phyloP scores from a whole-genome alignment of 2,888 invertebrate genomes.

The Mesorhabditis sp. region DNA sequence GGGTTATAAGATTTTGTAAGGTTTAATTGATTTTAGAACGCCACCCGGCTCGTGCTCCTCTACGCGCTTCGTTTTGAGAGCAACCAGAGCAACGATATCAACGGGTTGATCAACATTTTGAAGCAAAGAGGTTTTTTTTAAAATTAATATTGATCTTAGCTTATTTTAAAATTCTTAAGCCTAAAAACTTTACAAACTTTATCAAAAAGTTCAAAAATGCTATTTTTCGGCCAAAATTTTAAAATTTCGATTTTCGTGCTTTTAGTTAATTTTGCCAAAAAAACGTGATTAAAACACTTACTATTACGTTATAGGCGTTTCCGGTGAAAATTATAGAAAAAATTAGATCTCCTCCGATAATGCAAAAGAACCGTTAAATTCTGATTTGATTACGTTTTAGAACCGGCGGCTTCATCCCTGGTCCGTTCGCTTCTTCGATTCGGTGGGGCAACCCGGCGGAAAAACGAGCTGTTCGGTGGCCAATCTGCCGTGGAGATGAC shows the following conservation, averaged over 20 bases:
- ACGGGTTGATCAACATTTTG: constrained; percentile 72
- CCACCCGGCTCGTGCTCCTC: constrained; percentile 80
- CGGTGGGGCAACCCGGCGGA: constrained; percentile 77
- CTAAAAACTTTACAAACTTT: too few relatives aligned
- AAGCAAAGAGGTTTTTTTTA: constrained; percentile 57
- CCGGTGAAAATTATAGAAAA: too few relatives aligned
- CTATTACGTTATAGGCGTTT: too few relatives aligned
- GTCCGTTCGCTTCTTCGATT: constrained; percentile 41
- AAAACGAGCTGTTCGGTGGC: constrained; percentile 77
- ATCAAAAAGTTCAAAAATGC: too few relatives aligned
- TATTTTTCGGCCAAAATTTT: too few relatives aligned
- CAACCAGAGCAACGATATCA: constrained; percentile 80
- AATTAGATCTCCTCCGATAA: too few relatives aligned
- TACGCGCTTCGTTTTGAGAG: constrained; percentile 91
- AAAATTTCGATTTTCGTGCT: too few relatives aligned
- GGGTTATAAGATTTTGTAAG: neutral
- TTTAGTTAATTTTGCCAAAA: too few relatives aligned
- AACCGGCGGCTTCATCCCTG: constrained; percentile 14
- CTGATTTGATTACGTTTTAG: neutral
- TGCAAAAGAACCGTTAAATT: too few relatives aligned
- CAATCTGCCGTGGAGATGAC: constrained; percentile 84
- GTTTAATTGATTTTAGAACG: constrained; percentile 63
- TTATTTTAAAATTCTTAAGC: neutral
- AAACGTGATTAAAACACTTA: too few relatives aligned
- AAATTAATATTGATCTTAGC: neutral